phyloP scores from a whole-genome alignment of 2,888 invertebrate species.

The Pollenia labialis region DNA sequence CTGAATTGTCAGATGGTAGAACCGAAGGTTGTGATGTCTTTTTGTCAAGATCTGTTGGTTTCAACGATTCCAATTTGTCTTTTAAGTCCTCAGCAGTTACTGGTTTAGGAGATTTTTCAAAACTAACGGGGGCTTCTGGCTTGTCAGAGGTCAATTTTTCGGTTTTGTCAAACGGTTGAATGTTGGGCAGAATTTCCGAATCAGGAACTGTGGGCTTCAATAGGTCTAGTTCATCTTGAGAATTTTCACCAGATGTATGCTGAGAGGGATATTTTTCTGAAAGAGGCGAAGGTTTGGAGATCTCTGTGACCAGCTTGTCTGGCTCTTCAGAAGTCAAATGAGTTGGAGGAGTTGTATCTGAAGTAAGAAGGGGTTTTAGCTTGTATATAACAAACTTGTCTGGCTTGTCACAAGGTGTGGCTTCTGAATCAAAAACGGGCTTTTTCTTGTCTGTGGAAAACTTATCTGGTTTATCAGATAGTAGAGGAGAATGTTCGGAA shows the following conservation, averaged over 20 bases:
- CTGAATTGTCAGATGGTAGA: neutral
- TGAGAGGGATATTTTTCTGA: neutral
- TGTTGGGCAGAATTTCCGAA: neutral
- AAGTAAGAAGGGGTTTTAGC: neutral
- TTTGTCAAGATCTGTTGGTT: too few species aligned
- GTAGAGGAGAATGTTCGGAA: neutral
- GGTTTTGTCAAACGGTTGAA: neutral
- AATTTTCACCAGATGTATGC: neutral
- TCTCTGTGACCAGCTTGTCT: too few species aligned
- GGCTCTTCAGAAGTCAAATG: too few species aligned
- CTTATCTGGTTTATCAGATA: neutral
- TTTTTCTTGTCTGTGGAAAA: slow-evolving; percentile 7
- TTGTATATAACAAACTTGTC: neutral
- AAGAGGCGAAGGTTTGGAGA: too few species aligned
- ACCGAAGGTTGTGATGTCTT: too few species aligned
- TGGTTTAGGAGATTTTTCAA: slow-evolving; percentile 41
- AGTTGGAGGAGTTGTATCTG: too few species aligned
- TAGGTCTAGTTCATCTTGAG: neutral
- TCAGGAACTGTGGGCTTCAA: neutral
- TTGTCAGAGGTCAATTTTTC: neutral
- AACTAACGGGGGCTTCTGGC: neutral
- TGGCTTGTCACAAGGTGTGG: neutral
- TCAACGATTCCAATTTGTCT: neutral
- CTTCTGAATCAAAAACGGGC: neutral
- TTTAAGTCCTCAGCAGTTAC: neutral